Evolutionary conservation across 2,888 invertebrate species (phyloP).

Genomic region (Ectemnius lituratus): DNA sequence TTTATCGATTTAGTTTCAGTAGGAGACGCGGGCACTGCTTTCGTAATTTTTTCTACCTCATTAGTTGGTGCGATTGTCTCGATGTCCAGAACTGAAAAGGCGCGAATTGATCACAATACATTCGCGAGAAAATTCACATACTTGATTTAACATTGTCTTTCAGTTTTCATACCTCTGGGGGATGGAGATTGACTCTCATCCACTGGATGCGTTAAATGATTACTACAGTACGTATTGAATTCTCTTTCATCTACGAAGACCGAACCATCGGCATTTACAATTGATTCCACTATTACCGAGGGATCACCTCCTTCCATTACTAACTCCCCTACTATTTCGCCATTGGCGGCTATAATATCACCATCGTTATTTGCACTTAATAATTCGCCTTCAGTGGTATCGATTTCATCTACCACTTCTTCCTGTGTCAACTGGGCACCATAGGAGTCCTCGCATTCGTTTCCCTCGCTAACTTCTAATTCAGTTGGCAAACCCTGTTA

Average conservation of each 20-base stretch:
- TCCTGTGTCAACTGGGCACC: slow-evolving; percentile 67
- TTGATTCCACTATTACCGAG: slow-evolving; percentile 74
- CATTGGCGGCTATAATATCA: slow-evolving; percentile 68
- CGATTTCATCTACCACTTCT: slow-evolving; percentile 68
- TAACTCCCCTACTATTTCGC: slow-evolving; percentile 73
- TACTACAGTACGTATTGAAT: slow-evolving; percentile 70
- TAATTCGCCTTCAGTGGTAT: slow-evolving; percentile 65
- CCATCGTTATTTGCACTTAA: slow-evolving; percentile 63
- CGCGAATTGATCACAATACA: neutral
- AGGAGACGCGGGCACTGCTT: slow-evolving; percentile 43
- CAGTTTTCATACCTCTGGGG: slow-evolving; percentile 59
- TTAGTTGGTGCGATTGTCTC: slow-evolving; percentile 57
- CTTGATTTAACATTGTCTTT: too few relatives aligned
- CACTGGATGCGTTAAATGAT: slow-evolving; percentile 63
- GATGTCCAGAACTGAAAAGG: slow-evolving; percentile 65
- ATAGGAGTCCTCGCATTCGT: slow-evolving; percentile 72
- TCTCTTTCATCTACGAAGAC: slow-evolving; percentile 74
- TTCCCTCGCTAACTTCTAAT: slow-evolving; percentile 69
- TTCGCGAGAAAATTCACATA: neutral
- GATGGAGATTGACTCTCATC: slow-evolving; percentile 64
- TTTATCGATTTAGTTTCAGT: slow-evolving; percentile 47
- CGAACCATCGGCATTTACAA: slow-evolving; percentile 72
- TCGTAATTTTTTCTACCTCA: slow-evolving; percentile 61
- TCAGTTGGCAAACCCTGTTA: slow-evolving; percentile 66
- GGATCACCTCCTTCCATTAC: slow-evolving; percentile 74